phyloP scores from a whole-genome alignment of 2,888 invertebrate genomes.

The Zygaena filipendulae region DNA sequence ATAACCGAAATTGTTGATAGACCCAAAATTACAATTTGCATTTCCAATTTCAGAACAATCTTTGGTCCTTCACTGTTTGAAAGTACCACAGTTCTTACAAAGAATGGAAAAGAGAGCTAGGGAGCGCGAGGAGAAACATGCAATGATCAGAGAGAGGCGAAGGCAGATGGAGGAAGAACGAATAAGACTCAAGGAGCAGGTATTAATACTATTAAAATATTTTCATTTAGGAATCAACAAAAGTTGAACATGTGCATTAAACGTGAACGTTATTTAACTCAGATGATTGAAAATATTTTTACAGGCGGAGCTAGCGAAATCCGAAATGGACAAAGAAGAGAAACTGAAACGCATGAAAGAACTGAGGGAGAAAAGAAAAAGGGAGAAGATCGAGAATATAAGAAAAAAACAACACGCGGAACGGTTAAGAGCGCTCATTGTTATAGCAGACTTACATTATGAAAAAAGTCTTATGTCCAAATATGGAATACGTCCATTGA shows the following conservation, averaged over 20 bases:
- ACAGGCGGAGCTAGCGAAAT: conserved; percentile 55
- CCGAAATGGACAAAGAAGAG: conserved; percentile 71
- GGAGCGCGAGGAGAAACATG: conserved; percentile 69
- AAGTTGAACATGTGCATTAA: too few species aligned
- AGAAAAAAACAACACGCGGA: conserved; percentile 65
- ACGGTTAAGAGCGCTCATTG: conserved; percentile 46
- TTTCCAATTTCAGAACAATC: conserved; percentile 51
- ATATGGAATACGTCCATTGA: conserved; percentile 46
- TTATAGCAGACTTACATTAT: conserved; percentile 63
- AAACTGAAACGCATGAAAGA: conserved; percentile 69
- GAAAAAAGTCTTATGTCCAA: conserved; percentile 44
- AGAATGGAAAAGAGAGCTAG: conserved; percentile 79
- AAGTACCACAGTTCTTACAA: conserved; percentile 75
- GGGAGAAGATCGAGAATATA: conserved; percentile 71
- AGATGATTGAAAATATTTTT: too few species aligned
- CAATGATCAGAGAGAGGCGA: conserved; percentile 53
- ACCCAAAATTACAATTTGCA: too few species aligned
- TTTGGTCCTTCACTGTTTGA: conserved; percentile 54
- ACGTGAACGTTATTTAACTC: too few species aligned
- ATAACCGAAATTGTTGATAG: too few species aligned
- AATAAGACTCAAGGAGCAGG: conserved; percentile 54
- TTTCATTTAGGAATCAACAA: too few species aligned
- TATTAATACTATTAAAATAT: too few species aligned
- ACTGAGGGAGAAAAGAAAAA: conserved; percentile 69
- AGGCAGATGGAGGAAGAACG: conserved; percentile 60